These are phyloP conservation scores for Scatophagus argus DNA, from an alignment of 2,113 vertebrate species.

Conservation along the genomic window DNA sequence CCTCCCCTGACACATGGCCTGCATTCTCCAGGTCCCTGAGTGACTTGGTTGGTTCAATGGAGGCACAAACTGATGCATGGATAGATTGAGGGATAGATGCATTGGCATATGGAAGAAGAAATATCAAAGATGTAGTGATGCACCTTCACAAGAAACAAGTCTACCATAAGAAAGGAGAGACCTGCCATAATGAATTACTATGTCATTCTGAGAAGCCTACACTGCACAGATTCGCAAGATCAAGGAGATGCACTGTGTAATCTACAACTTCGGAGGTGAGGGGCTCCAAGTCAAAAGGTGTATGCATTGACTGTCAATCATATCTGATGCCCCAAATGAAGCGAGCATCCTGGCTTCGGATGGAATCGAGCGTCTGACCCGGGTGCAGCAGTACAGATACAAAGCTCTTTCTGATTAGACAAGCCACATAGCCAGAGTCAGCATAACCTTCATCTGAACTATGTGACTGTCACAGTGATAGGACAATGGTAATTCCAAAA, in stretches of 20 bases:
- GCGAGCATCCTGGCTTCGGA: constrained; percentile 10
- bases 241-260: constrained; percentile 24
- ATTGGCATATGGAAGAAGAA: constrained; percentile 16
- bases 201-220: constrained; percentile 46
- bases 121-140: constrained; percentile 40
- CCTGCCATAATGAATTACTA: constrained; percentile 67
- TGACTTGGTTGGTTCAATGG: constrained; percentile 43
- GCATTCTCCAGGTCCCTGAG: constrained; percentile 48
- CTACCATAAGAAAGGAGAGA: constrained; percentile 48
- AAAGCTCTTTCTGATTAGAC: constrained; percentile 60
- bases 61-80: constrained; percentile 10
- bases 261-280: constrained; percentile 49
- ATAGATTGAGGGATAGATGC: constrained; percentile 32
- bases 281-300: constrained; percentile 59
- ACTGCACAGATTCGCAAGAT: constrained; percentile 30
- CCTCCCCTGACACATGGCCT: constrained; percentile 77
- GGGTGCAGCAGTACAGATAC: constrained; percentile 61
- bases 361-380: constrained; percentile 25
- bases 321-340: background rate
- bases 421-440: constrained; percentile 47
- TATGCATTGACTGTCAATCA: constrained; percentile 65
- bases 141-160: constrained; percentile 44
- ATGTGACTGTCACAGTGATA: constrained; percentile 46
- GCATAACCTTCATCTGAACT: constrained; percentile 50
- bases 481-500: constrained; percentile 28